Conservation (phyloP, 2,113 vertebrate genomes). For the Theristicus caerulescens region DNA sequence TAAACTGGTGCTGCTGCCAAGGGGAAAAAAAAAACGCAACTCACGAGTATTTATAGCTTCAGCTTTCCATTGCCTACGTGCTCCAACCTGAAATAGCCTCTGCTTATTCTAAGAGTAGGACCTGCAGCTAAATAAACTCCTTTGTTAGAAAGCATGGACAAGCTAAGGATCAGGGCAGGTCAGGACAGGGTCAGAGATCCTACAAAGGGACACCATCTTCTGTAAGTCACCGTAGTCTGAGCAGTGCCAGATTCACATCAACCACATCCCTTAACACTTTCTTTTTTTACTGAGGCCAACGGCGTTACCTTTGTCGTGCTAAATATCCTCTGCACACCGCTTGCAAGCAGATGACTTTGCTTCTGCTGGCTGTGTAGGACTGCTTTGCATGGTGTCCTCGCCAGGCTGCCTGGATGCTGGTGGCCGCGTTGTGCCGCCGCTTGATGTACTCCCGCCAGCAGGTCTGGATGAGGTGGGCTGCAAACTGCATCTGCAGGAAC, state of each 20-base stretch:
- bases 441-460: slow-evolving; percentile 76
- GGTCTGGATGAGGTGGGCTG: slow-evolving; percentile 84
- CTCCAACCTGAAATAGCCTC: slow-evolving; percentile 44
- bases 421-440: slow-evolving; percentile 74
- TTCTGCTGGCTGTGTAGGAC: slow-evolving; percentile 67
- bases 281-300: fast-evolving
- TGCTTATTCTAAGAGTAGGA: neutral
- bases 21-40: neutral
- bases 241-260: neutral
- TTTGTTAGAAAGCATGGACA: neutral
- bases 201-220: fast-evolving
- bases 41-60: neutral
- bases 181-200: neutral
- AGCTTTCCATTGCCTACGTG: slow-evolving; percentile 50
- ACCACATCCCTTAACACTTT: fast-evolving
- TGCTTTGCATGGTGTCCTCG: slow-evolving; percentile 76
- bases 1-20: slow-evolving; percentile 45
- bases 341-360: slow-evolving; percentile 79
- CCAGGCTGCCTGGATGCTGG: slow-evolving; percentile 88
- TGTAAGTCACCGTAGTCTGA: fast-evolving
- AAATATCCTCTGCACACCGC: slow-evolving; percentile 80
- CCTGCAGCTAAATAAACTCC: neutral
- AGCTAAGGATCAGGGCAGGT: neutral
- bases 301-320: slow-evolving; percentile 78
- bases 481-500: slow-evolving; percentile 79